These are phyloP conservation scores for Cistogaster globosa DNA, from an alignment of 2,888 invertebrate species.

Conservation along the genomic window DNA sequence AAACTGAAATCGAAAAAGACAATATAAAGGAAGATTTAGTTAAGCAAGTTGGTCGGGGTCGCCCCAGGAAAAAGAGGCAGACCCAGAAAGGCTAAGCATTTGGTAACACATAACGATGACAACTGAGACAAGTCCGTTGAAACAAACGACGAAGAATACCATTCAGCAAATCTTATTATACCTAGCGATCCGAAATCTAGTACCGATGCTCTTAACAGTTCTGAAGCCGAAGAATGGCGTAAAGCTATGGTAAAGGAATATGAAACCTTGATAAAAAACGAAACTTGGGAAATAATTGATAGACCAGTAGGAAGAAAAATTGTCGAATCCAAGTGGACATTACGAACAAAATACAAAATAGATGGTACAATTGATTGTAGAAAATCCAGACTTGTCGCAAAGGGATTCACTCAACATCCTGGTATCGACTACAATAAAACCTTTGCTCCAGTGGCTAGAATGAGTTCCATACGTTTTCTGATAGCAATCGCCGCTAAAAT, in stretches of 20 bases:
- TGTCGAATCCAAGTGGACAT: conserved; percentile 74
- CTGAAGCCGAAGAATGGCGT: neutral
- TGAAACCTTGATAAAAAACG: conserved; percentile 32
- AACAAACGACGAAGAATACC: too few species aligned
- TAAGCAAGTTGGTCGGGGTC: too few species aligned
- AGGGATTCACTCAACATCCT: conserved; percentile 76
- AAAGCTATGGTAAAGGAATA: conserved; percentile 60
- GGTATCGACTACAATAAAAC: conserved; percentile 76
- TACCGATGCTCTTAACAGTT: neutral
- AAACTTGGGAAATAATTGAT: conserved; percentile 72
- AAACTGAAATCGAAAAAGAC: too few species aligned
- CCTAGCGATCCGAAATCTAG: neutral
- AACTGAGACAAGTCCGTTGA: too few species aligned
- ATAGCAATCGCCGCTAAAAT: conserved; percentile 70
- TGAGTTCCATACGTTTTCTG: conserved; percentile 71
- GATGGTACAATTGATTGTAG: conserved; percentile 72
- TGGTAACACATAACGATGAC: too few species aligned
- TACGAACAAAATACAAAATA: conserved; percentile 73
- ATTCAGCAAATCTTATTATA: too few species aligned
- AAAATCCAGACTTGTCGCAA: conserved; percentile 77
- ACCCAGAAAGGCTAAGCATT: too few species aligned
- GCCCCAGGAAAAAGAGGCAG: too few species aligned
- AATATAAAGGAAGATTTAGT: too few species aligned
- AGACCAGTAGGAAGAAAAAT: conserved; percentile 71
- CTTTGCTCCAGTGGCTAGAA: conserved; percentile 73